Conservation (phyloP, 2,797 vertebrate species). For the Brachymystax lenok region DNA sequence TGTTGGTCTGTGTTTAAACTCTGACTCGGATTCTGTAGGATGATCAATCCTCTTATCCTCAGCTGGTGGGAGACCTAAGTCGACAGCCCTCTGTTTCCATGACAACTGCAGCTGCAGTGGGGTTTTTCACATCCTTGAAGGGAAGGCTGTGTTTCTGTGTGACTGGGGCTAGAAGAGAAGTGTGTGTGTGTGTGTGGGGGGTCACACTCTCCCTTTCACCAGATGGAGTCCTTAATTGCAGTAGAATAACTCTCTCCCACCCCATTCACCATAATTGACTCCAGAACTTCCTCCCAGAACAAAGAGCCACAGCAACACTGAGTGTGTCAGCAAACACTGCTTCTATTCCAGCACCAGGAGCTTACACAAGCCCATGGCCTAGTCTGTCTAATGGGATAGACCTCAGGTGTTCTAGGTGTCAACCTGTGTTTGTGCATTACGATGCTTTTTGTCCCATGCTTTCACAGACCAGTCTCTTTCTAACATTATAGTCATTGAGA, state of each 20-base stretch:
- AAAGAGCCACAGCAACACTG: slow-evolving; percentile 25
- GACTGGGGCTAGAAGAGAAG: background rate
- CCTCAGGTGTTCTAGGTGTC: background rate
- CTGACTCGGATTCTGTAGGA: slow-evolving; percentile 31
- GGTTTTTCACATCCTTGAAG: slow-evolving; percentile 19
- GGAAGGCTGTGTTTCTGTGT: slow-evolving; percentile 30
- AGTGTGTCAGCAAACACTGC: background rate
- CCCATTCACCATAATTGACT: slow-evolving; percentile 30
- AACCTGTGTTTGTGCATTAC: background rate
- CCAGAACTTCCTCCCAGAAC: slow-evolving; percentile 21
- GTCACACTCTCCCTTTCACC: slow-evolving; percentile 10
- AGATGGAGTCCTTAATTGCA: slow-evolving; percentile 50
- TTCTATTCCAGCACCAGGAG: background rate
- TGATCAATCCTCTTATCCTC: slow-evolving; percentile 24
- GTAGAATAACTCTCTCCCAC: slow-evolving; percentile 28
- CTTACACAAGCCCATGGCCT: background rate
- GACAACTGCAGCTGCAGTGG: slow-evolving; percentile 52
- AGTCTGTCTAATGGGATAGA: background rate
- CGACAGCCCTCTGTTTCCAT: slow-evolving; percentile 51
- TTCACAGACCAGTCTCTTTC: background rate
- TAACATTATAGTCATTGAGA: background rate
- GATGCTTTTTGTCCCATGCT: no score
- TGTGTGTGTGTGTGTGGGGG: background rate
- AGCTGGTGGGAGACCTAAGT: slow-evolving; percentile 29
- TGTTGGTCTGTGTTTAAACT: slow-evolving; percentile 20